Base-by-base conservation (phyloP, 2,797 vertebrate species). In the Myotis findleyi region DNA sequence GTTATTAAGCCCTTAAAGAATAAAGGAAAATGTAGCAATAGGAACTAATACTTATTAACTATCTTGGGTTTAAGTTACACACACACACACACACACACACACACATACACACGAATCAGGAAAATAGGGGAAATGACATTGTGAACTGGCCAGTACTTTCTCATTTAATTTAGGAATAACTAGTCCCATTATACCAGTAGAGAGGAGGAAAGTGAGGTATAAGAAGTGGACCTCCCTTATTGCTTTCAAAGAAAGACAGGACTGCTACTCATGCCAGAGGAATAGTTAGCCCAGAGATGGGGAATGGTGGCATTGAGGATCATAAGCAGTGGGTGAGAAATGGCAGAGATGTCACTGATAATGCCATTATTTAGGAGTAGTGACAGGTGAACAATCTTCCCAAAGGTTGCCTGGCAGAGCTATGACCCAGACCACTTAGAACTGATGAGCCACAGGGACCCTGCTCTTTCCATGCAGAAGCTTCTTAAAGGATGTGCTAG, bases 191-290 rank as follows among this genome's bases (percentile, higher is more conserved):
- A 38, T 0, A 47, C 47, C 12, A 47, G 47, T 13, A 33, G 85
- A 81, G 53, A 69, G 5, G 16, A 59, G 7, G 53, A 51, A 12
- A n/a, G 11, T 14, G 16, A 57, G 27, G 6, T 14, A 9, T 51
- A 14, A 55, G 41, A 89, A 25, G 18, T 4, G 53, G 66, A 9
- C 36, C 69, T 64, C 9, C 11, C 11, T 17, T 4, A 27, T 11
- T 36, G 17, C 62, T 93, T 76, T 36, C 30, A 53, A n/a, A 64
- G 55, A 64, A 76, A 79, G 55, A 64, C n/a, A 68, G 1, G 16
- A 59, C 14, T 41, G 6, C 14, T 10, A 1, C 10, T 47, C 2
- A 1, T 0, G 3, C 33, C 16, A 5, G 25, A 2, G 1, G 4
- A 3, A 14, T 7, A 6, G 3, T 6, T 38, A n/a, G 12, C 36